Conservation (phyloP, 2,113 vertebrate genomes). For the Nothobranchius kuhntae region DNA sequence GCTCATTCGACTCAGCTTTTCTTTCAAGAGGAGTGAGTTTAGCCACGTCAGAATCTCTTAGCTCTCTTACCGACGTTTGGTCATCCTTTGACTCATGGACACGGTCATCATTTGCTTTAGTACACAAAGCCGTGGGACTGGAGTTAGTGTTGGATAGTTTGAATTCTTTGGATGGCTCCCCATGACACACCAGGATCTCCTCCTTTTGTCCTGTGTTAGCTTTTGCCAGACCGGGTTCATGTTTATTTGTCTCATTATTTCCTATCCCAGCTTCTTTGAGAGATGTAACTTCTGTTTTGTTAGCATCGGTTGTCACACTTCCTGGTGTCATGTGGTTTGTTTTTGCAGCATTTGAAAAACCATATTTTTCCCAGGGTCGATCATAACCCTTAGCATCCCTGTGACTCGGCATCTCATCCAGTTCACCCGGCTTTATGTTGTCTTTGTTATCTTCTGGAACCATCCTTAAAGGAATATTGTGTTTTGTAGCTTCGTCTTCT, state of each 20-base stretch:
- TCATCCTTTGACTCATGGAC: conserved; percentile 24
- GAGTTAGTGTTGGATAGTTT: conserved; percentile 45
- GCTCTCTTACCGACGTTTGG: conserved; percentile 41
- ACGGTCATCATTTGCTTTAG: conserved; percentile 25
- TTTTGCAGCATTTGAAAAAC: conserved; percentile 30
- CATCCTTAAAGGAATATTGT: background rate
- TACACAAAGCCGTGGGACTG: conserved; percentile 12
- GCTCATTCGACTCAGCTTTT: conserved; percentile 55
- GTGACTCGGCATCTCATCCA: conserved; percentile 13
- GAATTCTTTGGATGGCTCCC: conserved; percentile 65
- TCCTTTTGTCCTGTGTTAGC: conserved; percentile 39
- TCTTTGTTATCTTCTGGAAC: conserved; percentile 31
- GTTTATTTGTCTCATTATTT: conserved; percentile 22
- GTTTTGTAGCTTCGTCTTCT: conserved; percentile 19
- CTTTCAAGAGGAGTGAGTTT: conserved; percentile 34
- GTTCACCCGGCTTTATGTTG: conserved; percentile 21
- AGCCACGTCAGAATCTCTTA: conserved; percentile 31
- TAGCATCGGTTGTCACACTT: conserved; percentile 24
- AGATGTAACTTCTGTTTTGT: conserved; percentile 15
- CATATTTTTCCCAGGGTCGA: conserved; percentile 59
- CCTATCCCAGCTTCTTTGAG: conserved; percentile 13
- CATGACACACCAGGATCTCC: conserved; percentile 36
- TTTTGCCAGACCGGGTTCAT: conserved; percentile 8
- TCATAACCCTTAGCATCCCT: conserved; percentile 39
- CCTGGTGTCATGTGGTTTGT: conserved; percentile 40